Conservation (phyloP, 2,113 vertebrate species). For the Brachyhypopomus gauderio region DNA sequence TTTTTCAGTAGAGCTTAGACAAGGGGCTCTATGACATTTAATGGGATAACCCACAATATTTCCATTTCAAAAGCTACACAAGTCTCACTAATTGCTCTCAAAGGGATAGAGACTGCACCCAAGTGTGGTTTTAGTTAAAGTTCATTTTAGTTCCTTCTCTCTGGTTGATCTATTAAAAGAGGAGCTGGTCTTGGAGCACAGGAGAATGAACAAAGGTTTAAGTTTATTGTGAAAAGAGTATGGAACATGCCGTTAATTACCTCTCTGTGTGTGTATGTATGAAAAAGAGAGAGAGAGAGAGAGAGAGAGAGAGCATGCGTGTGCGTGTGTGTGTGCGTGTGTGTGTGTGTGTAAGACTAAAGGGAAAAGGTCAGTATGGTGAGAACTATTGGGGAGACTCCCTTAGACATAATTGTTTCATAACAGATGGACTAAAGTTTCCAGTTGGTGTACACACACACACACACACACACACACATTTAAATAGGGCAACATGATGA, state of each 20-base stretch:
- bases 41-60: background rate
- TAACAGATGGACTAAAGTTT: conserved; percentile 50
- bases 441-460: conserved; percentile 31
- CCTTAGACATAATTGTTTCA: conserved; percentile 45
- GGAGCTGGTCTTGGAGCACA: conserved; percentile 34
- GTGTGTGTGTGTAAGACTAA: background rate
- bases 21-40: background rate
- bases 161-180: background rate
- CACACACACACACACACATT: background rate
- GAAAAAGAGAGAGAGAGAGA: background rate
- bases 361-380: conserved; percentile 16
- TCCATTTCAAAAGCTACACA: conserved; percentile 1
- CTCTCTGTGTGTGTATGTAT: conserved; percentile 3
- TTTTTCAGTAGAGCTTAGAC: background rate
- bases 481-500: conserved; percentile 44
- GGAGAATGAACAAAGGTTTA: conserved; percentile 33
- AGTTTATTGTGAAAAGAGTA: conserved; percentile 29
- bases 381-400: conserved; percentile 34
- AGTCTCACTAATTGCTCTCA: conserved; percentile 48
- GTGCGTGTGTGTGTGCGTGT: conserved; percentile 34
- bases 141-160: conserved; percentile 23
- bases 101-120: conserved; percentile 18
- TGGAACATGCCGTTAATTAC: conserved; percentile 47
- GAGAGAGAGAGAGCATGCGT: background rate
- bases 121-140: conserved; percentile 31